Evolutionary conservation across 2,888 invertebrate species (phyloP).

Genomic region (Smittia sp.): DNA sequence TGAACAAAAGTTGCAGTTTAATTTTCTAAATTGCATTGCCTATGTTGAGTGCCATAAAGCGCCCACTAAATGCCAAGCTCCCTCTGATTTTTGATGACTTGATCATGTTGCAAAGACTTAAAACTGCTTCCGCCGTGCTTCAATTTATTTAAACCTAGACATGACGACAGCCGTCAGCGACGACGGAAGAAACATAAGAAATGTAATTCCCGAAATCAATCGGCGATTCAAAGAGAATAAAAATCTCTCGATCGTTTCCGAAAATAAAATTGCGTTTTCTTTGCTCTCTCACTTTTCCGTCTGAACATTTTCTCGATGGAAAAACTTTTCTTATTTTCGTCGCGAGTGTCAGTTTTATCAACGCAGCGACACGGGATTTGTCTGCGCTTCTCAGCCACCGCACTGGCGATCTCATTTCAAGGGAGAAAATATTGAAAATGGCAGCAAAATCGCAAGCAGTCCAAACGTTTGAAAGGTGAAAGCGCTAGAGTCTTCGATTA

Average conservation of each 20-base stretch:
- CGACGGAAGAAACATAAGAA: no score
- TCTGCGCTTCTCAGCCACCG: neutral
- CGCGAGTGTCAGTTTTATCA: slow-evolving; percentile 14
- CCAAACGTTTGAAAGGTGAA: slow-evolving; percentile 27
- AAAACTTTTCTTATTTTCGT: neutral
- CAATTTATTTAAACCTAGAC: no score
- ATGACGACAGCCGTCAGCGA: no score
- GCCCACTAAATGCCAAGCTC: no score
- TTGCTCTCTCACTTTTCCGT: neutral
- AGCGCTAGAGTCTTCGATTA: neutral
- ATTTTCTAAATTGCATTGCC: no score
- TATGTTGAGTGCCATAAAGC: no score
- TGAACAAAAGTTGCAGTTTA: no score
- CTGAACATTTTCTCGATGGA: neutral
- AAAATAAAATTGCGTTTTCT: neutral
- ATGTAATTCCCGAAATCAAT: no score
- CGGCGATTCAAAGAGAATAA: neutral
- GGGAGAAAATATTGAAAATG: slow-evolving; percentile 13
- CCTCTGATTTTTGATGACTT: no score
- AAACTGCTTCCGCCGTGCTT: no score
- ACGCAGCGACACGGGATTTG: neutral
- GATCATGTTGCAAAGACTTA: no score
- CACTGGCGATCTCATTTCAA: neutral
- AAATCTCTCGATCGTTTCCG: neutral
- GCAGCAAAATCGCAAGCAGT: slow-evolving; percentile 21